These are phyloP conservation scores for Caiman crocodilus DNA, from an alignment of 2,797 vertebrate species.

Conservation along the genomic window DNA sequence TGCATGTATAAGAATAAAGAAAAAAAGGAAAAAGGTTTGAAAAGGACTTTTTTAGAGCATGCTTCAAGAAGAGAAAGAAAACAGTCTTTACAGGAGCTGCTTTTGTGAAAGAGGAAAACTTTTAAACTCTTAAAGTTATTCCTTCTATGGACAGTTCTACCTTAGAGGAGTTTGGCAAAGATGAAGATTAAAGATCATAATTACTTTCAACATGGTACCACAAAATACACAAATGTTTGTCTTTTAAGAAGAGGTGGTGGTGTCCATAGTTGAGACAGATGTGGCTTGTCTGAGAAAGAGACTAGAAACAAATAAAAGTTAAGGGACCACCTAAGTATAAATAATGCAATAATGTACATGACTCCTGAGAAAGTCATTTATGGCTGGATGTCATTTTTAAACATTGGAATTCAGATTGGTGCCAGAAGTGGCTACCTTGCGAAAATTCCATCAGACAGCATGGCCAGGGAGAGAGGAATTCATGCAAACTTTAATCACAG, in stretches of 20 bases:
- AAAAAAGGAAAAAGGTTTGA: neutral
- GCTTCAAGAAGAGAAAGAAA: neutral
- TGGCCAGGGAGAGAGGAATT: neutral
- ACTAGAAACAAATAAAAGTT: neutral
- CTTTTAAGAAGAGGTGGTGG: neutral
- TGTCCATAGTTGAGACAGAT: neutral
- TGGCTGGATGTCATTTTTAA: neutral
- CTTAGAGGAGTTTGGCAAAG: neutral
- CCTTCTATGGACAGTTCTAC: neutral
- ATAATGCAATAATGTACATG: neutral
- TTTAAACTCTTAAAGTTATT: neutral
- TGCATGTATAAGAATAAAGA: neutral
- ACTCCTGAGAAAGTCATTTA: neutral
- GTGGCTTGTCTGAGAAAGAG: neutral
- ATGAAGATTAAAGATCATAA: neutral
- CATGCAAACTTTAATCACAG: neutral
- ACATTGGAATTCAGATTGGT: neutral
- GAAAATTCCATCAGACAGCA: neutral
- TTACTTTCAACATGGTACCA: neutral
- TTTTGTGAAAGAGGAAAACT: neutral
- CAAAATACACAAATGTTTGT: neutral
- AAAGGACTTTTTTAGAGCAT: neutral
- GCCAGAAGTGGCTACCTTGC: neutral
- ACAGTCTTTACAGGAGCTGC: neutral
- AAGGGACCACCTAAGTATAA: neutral